Evolutionary conservation across 2,888 invertebrate genomes (phyloP).

Genomic region (Drosophila tanythrix): DNA sequence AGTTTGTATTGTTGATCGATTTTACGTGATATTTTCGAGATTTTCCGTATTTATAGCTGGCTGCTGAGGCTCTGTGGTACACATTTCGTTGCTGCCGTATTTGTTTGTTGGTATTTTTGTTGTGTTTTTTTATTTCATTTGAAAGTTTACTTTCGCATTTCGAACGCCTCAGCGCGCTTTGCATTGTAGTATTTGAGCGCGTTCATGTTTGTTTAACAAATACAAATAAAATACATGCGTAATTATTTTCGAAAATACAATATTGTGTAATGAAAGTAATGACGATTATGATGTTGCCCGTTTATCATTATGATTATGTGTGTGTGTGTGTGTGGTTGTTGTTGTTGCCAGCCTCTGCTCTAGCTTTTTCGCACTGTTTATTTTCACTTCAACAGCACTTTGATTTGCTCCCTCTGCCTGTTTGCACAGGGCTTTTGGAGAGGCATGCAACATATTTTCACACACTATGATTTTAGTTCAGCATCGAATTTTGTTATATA

Average conservation of each 20-base stretch:
- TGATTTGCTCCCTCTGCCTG: constrained; percentile 12
- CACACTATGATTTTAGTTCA: constrained; percentile 27
- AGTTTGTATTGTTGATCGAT: constrained; percentile 84
- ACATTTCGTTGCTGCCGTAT: constrained; percentile 61
- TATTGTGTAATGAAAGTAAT: constrained; percentile 64
- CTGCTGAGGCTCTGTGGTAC: constrained; percentile 51
- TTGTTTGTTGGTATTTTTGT: constrained; percentile 38
- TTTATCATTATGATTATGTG: constrained; percentile 59
- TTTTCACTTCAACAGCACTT: constrained; percentile 30
- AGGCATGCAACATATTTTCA: constrained; percentile 12
- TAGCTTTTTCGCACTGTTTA: constrained; percentile 48
- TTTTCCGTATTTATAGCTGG: constrained; percentile 82
- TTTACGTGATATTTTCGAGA: constrained; percentile 84
- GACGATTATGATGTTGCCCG: constrained; percentile 62
- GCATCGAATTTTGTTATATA: constrained; percentile 20
- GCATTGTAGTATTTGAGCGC: constrained; percentile 58
- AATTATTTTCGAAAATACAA: constrained; percentile 78
- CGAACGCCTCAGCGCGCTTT: constrained; percentile 61
- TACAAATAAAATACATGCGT: constrained; percentile 80
- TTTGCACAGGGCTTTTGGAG: constrained; percentile 26
- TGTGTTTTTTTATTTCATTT: constrained; percentile 65
- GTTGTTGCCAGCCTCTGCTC: constrained; percentile 32
- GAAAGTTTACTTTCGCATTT: constrained; percentile 81
- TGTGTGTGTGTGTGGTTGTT: constrained; percentile 15
- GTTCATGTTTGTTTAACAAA: constrained; percentile 79